These are phyloP conservation scores for Myotis brandtii DNA, from an alignment of 2,113 vertebrate genomes.

Conservation along the genomic window DNA sequence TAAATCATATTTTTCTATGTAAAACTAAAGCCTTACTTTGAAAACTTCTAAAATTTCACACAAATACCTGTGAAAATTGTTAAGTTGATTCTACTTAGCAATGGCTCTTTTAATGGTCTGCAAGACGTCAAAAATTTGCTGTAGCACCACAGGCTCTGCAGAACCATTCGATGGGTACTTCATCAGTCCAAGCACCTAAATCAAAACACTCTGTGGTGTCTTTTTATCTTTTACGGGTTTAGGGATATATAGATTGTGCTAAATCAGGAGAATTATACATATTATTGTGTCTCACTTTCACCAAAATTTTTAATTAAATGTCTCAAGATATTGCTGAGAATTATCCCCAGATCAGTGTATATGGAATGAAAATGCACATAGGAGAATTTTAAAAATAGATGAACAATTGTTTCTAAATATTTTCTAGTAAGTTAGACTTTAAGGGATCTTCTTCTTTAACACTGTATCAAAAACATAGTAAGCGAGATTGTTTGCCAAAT, in stretches of 20 bases:
- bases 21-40: background rate
- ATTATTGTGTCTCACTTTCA: constrained; percentile 27
- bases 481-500: background rate
- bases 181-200: background rate
- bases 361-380: background rate
- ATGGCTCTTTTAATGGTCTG: background rate
- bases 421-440: background rate
- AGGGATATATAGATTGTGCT: background rate
- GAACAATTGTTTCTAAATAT: background rate
- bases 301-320: background rate
- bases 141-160: background rate
- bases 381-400: background rate
- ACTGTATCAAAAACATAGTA: background rate
- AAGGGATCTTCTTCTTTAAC: background rate
- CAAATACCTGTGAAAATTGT: background rate
- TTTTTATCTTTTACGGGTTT: background rate
- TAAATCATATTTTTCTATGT: background rate
- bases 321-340: constrained; percentile 4
- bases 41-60: background rate
- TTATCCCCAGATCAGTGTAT: background rate
- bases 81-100: background rate
- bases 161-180: background rate
- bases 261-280: background rate
- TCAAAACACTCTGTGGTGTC: background rate
- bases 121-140: background rate